Evolutionary conservation across 2,888 invertebrate genomes (phyloP), one percentile per base, ranked within the genome.

Genomic region (Temnothorax rugatulus): DNA sequence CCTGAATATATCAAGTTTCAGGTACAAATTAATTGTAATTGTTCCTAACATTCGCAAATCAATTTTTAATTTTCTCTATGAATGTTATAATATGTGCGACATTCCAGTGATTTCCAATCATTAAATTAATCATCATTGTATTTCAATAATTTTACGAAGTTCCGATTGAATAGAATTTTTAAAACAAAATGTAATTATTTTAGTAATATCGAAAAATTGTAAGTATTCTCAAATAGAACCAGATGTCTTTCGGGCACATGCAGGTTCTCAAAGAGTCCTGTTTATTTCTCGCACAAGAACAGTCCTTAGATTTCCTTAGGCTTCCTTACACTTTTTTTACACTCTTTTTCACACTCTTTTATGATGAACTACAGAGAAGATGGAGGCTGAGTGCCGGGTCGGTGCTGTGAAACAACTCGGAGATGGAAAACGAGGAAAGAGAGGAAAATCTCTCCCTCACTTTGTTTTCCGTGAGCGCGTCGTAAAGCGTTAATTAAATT

Each of bases 401-500:
- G 64, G 47, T 81, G 63, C 63, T 21, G 15, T 57, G 38, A 21
- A 77, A 64, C 38, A 34, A 15, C 21, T 15, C 18, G 34, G 34
- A 61, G 11, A 13, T 25, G 57, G 64, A 81, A 44, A 41, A 41
- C n/a, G 84, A 63, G 71, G 41, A 68, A 59, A 52, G 34, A 59
- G 61, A 63, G 57, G 25, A 52, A 66, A 79, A 47, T 38, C 57
- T 75, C 68, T 79, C 13, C 29, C 29, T 59, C 44, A 77, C 63
- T 82, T 88, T 85, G 83, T 82, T 84, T 88, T 75, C 59, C 54
- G 66, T 54, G 74, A 59, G 52, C 54, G 63, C 52, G 73, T 77
- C 87, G 82, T 75, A 83, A 68, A 89, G 83, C 87, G 84, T 89
- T 89, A 89, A 87, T 86, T 89, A 89, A 87, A 89, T 89, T 87